Conservation (phyloP, 1,140 invertebrate genomes). For the Doryteuthis pealeii region DNA sequence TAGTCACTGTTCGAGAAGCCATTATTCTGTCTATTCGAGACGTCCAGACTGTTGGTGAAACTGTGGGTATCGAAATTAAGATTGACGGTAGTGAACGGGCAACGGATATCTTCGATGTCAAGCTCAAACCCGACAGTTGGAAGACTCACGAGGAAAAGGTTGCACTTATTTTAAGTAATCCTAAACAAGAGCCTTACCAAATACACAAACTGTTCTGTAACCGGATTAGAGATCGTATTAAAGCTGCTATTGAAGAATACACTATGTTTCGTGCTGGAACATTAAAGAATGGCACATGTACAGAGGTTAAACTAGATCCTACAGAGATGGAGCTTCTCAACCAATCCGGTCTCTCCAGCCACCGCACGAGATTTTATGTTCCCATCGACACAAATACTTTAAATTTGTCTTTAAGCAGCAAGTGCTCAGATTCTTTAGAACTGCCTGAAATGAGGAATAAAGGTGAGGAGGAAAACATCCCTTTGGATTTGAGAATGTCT, state of each 20-base stretch:
- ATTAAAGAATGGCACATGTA: not conserved
- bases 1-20: conserved; percentile 9
- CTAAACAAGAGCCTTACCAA: not conserved
- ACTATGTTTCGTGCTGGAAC: not conserved
- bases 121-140: conserved; percentile 1
- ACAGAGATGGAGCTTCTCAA: not conserved
- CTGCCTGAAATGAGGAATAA: not conserved
- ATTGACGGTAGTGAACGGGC: conserved; percentile 2
- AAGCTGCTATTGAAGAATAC: not conserved
- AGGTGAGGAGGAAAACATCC: not conserved
- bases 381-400: not conserved
- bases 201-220: not conserved
- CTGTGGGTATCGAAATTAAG: not conserved
- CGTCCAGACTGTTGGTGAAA: not conserved
- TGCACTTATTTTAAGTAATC: not conserved
- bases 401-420: not conserved
- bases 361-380: not conserved
- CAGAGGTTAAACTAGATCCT: not conserved
- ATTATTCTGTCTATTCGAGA: not conserved
- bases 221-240: not conserved
- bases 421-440: not conserved
- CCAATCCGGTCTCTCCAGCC: not conserved
- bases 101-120: not conserved
- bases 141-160: not conserved
- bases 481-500: too few relatives aligned